phyloP scores from a whole-genome alignment of 2,797 vertebrate species.

The Poeciliopsis turneri region DNA sequence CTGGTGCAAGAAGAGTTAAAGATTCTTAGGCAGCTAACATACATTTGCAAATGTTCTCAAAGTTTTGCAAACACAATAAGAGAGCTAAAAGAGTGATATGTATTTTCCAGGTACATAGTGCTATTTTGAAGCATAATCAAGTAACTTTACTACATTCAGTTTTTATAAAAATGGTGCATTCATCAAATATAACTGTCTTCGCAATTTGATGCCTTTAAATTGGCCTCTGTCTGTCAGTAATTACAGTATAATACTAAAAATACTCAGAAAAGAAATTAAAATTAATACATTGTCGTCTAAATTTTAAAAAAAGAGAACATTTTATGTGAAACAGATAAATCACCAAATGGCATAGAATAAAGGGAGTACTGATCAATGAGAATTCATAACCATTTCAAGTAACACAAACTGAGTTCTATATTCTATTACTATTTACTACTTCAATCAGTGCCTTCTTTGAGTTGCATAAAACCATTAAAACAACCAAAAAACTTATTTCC shows the following conservation, averaged over 20 bases:
- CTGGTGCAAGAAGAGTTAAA: neutral
- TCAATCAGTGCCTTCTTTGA: neutral
- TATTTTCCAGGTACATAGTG: too few species aligned
- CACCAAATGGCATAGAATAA: neutral
- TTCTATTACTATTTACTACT: neutral
- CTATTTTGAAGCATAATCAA: too few species aligned
- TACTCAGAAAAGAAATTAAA: neutral
- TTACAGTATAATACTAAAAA: neutral
- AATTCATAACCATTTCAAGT: neutral
- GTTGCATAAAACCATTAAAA: neutral
- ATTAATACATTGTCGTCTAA: neutral
- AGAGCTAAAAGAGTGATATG: too few species aligned
- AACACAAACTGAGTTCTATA: neutral
- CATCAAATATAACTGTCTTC: too few species aligned
- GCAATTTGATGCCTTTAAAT: too few species aligned
- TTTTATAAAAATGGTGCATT: too few species aligned
- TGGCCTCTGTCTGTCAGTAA: too few species aligned
- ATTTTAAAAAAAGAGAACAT: neutral
- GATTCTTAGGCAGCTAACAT: too few species aligned
- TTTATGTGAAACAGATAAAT: neutral
- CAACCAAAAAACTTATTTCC: neutral
- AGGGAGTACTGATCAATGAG: neutral
- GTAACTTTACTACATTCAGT: too few species aligned
- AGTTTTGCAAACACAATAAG: too few species aligned
- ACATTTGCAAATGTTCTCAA: too few species aligned